Evolutionary conservation across 1,140 invertebrate genomes (phyloP), one percentile per base, ranked within the genome.

Genomic region (Hycleus cichorii): DNA sequence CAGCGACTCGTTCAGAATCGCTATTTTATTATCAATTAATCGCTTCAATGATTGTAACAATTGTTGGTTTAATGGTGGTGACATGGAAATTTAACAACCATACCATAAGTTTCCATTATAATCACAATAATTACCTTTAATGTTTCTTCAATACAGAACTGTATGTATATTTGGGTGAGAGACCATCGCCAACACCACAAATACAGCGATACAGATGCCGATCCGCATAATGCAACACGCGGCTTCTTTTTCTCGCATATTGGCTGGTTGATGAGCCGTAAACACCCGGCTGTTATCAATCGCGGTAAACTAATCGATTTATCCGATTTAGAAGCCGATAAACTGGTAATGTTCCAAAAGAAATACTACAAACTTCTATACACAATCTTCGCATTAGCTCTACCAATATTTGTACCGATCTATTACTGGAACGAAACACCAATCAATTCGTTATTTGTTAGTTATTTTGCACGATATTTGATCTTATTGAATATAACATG

Each of bases 401-500:
- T 95, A 2, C 93, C 93, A 4, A 84, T 88, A 0, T 76, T 72
- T 68, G 75, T 84, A 50, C 90, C 78, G 67, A 82, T 81, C 68
- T 79, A 81, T 60, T 88, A 83, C 58, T 92, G 87, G 81, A 82
- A 83, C 12, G 87, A 90, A 68, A 77, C 75, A 12, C 70, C 73
- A 3, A 74, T 75, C 63, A 74, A 75, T 25, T 74, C 83, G 0
- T 75, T 84, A 62, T 80, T 84, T 53, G 65, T 76, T 0, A 67
- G 74, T 11, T 82, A 80, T 38, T 74, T 93, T 32, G 73, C 84
- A 10, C 80, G 91, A 42, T 93, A 92, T 68, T 76, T 82, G 0
- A 3, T 83, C 0, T 77, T 80, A 27, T 75, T 95, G 4, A 84
- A 96, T 69, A 71, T 81, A 0, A 96, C 93, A 0, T 95, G 92